Conservation (phyloP, 2,113 vertebrate species). For the Dicerorhinus sumatrensis region DNA sequence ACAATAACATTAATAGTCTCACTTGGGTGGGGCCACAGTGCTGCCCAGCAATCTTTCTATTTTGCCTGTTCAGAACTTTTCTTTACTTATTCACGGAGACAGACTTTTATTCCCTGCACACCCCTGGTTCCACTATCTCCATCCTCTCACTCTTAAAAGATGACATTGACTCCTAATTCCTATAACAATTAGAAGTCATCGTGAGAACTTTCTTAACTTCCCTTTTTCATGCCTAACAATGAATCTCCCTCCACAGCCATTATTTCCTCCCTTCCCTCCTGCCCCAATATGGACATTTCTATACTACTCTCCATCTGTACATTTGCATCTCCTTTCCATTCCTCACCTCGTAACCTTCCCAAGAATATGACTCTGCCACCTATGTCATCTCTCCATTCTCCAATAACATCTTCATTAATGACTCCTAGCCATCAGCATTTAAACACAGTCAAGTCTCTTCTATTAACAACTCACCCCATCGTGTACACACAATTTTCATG, state of each 20-base stretch:
- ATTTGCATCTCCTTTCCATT: not conserved
- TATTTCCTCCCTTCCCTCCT: not conserved
- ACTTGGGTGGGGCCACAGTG: not conserved
- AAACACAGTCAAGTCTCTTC: not conserved
- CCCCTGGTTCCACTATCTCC: not conserved
- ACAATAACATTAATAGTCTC: not conserved
- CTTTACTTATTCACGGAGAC: not conserved
- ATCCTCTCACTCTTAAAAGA: not conserved
- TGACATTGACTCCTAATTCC: not conserved
- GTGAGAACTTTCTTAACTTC: not conserved
- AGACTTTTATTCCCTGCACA: not conserved
- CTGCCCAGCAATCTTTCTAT: not conserved
- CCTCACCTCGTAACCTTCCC: not conserved
- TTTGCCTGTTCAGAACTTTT: not conserved
- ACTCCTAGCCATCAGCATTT: not conserved
- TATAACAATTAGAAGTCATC: not conserved
- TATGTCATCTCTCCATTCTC: not conserved
- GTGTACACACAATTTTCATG: not conserved
- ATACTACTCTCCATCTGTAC: too few relatives aligned
- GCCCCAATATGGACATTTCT: not conserved
- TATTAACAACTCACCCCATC: not conserved
- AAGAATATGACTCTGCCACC: not conserved
- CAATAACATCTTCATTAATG: not conserved
- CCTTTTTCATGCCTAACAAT: not conserved
- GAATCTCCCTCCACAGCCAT: not conserved